Conservation (phyloP, 2,888 invertebrate genomes). For the Monochamus alternatus region DNA sequence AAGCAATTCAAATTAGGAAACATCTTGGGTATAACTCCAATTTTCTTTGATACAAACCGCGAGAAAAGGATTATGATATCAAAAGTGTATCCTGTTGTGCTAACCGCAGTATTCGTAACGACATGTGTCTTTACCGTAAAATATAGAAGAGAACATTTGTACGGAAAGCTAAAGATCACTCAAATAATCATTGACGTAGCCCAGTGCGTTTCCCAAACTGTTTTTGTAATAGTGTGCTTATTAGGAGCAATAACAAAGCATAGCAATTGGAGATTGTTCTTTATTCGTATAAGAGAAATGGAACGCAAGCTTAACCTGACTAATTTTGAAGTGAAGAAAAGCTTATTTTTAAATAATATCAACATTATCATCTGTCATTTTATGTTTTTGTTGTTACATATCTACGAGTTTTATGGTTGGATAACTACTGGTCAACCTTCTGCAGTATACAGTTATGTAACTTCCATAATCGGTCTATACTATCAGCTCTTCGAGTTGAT, state of each 20-base stretch:
- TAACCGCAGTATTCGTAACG: constrained; percentile 2
- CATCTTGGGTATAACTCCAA: constrained; percentile 30
- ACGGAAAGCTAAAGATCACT: constrained; percentile 2
- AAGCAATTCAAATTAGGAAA: constrained; percentile 38
- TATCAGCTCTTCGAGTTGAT: constrained; percentile 34
- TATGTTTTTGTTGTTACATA: constrained; percentile 7
- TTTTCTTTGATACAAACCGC: neutral
- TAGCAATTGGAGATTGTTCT: constrained; percentile 9
- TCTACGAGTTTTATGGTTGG: constrained; percentile 13
- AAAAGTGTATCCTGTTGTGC: constrained; percentile 5
- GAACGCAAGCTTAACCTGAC: constrained; percentile 10
- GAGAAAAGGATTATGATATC: neutral
- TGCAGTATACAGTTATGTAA: neutral
- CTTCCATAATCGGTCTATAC: constrained; percentile 22
- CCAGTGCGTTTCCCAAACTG: constrained; percentile 3
- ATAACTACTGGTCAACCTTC: neutral
- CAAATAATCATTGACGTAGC: neutral
- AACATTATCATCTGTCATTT: constrained; percentile 24
- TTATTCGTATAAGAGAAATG: constrained; percentile 11
- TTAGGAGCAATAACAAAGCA: constrained; percentile 5
- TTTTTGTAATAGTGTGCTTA: constrained; percentile 5
- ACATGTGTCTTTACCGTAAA: neutral
- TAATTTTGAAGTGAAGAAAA: neutral
- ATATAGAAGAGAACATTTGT: neutral
- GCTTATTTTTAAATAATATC: constrained; percentile 23